Percentiles rank a stretch among this genome's conserved stretches.
These are phyloP conservation scores for Coreoperca whiteheadi DNA, from an alignment of 2,113 vertebrate genomes.

Conservation along the genomic window DNA sequence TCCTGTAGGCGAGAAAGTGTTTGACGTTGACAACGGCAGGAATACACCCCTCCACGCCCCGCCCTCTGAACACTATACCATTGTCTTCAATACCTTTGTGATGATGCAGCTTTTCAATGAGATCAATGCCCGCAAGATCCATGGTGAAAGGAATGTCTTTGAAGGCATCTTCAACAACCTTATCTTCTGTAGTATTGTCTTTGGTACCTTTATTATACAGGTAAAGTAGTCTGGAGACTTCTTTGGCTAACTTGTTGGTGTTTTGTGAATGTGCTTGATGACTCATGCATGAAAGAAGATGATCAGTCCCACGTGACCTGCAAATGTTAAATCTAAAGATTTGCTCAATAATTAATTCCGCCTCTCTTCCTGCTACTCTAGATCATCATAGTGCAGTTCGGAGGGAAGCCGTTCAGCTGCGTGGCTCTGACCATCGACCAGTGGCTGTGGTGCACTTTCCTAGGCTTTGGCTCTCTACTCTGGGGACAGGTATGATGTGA, in stretches of 20 bases:
- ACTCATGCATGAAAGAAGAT: neutral
- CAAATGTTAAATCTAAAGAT: conserved; percentile 3
- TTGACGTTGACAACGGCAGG: conserved; percentile 96
- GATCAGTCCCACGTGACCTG: neutral
- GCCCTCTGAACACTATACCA: conserved; percentile 98
- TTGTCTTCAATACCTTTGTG: conserved; percentile 99
- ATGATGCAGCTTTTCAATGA: conserved; percentile 99
- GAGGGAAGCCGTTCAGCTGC: conserved; percentile 98
- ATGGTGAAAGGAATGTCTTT: conserved; percentile 98
- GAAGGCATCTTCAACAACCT: conserved; percentile 98
- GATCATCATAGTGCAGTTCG: conserved; percentile 98
- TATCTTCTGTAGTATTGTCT: conserved; percentile 97
- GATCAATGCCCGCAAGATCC: conserved; percentile 98
- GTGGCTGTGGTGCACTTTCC: conserved; percentile 98
- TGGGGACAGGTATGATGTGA: conserved; percentile 94
- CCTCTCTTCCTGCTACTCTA: conserved; percentile 65
- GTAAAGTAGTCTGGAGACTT: conserved; percentile 71
- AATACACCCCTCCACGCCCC: conserved; percentile 94
- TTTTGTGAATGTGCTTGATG: neutral
- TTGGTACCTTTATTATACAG: conserved; percentile 97
- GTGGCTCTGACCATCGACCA: conserved; percentile 93
- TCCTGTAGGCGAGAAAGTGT: conserved; percentile 91
- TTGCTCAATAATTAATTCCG: neutral
- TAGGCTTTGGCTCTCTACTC: conserved; percentile 95
- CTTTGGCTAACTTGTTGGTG: neutral